Base-by-base conservation (phyloP, 2,888 invertebrate species). In the Metalampra italica region DNA sequence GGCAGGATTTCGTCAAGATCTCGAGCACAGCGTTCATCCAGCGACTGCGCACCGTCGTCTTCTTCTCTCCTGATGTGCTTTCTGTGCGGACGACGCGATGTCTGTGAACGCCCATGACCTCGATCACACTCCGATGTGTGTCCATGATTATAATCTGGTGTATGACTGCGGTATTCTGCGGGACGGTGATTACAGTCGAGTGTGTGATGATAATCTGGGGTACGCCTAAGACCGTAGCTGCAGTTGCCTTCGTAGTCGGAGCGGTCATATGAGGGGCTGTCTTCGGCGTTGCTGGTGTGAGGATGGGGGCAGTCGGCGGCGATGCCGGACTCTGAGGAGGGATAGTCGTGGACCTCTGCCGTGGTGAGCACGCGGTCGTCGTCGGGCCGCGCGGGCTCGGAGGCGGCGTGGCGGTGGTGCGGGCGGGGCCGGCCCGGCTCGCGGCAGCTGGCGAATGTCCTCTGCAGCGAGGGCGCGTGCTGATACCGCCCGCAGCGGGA, bases 401-500 rank as follows among this genome's bases (percentile, higher is more conserved):
- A 90, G 4, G 78, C 62, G 12, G 85, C 87, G 60, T 88, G 87
- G 14, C 88, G 82, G 57, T 88, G 88, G 53, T 82, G 78, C 0
- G 84, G 83, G 5, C 87, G 75, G 0, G 86, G 87, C 13, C 83
- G 77, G 29, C 76, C 69, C 7, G 75, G 66, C 53, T 88, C 89
- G 57, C 89, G 81, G 54, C 88, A 89, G 60, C 88, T 89, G 59
- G 89, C 86, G 55, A 85, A 89, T 3, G 81, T 77, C 51, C 86
- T 75, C 60, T 88, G 88, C 46, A 89, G 74, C n/a, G 81, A 68
- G 9, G 93, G 92, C 56, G 73, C 93, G 47, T 75, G 81, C 43
- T 75, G 93, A 74, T 93, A 94, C 53, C 93, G 92, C 57, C 94
- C 94, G 61, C 94, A 94, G 52, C 93, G 94, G 55, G 94, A 92